These are phyloP conservation scores for Atethmia centrago DNA, from an alignment of 2,888 invertebrate genomes.

Conservation along the genomic window DNA sequence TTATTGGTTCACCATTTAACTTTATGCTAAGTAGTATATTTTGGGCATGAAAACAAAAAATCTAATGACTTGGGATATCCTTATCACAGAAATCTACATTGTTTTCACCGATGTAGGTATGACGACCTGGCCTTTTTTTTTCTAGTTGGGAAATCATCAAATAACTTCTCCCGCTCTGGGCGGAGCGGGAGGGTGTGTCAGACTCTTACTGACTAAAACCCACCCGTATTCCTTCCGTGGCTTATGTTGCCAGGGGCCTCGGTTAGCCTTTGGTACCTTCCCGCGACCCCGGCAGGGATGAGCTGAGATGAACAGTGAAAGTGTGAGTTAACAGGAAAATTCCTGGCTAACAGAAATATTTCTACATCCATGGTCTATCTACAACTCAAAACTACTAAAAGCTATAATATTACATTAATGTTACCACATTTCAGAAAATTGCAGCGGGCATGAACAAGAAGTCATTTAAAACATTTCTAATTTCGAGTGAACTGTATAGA, in stretches of 20 bases:
- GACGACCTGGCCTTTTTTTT: no score
- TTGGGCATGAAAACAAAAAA: neutral
- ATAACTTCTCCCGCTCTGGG: no score
- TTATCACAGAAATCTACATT: no score
- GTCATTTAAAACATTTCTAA: slow-evolving; percentile 65
- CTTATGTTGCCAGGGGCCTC: no score
- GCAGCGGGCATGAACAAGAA: slow-evolving; percentile 37
- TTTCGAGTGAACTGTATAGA: slow-evolving; percentile 72
- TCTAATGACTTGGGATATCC: no score
- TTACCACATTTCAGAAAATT: slow-evolving; percentile 9
- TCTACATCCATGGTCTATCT: neutral
- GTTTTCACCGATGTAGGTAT: neutral
- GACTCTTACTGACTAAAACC: no score
- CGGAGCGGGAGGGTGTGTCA: no score
- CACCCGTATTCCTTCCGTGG: no score
- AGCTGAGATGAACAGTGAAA: neutral
- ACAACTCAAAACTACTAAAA: slow-evolving; percentile 14
- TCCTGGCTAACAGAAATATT: neutral
- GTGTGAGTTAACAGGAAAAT: no score
- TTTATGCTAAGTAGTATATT: neutral
- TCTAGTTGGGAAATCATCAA: no score
- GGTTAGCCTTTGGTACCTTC: no score
- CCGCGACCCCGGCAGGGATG: no score
- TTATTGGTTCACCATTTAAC: neutral
- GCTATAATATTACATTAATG: neutral